Evolutionary conservation across 2,113 vertebrate species (phyloP).

Genomic region (Saccopteryx bilineata): DNA sequence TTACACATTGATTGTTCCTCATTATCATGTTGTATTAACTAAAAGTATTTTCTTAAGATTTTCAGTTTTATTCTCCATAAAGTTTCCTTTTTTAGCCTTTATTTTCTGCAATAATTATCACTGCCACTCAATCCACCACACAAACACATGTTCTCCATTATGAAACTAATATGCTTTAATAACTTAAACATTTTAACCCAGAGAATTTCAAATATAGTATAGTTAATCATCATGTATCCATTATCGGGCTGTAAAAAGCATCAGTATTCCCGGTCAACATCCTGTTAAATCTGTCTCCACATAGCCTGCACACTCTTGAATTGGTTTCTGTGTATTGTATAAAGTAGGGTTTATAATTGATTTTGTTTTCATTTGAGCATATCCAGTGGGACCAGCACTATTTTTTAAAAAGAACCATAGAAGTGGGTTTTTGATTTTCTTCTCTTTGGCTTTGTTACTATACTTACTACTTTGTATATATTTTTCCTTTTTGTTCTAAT

Average conservation of each 20-base stretch:
- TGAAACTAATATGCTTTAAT: background rate
- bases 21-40: constrained; percentile 6
- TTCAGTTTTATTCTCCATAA: constrained; percentile 36
- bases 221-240: background rate
- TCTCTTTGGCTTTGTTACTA: background rate
- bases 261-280: background rate
- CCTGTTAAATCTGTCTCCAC: background rate
- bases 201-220: constrained; percentile 10
- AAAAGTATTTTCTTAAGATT: background rate
- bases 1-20: background rate
- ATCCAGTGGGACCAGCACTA: background rate
- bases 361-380: background rate
- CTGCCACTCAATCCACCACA: background rate
- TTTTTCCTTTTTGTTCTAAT: background rate
- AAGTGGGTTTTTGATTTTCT: background rate
- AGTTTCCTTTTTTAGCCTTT: background rate
- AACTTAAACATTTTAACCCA: background rate
- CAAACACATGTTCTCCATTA: background rate
- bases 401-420: background rate
- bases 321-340: background rate
- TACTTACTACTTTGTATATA: background rate
- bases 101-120: constrained; percentile 65
- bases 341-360: background rate
- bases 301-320: background rate
- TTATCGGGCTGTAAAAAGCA: background rate